Evolutionary conservation across 1,140 invertebrate species (phyloP), one percentile per base, ranked within the genome.

Genomic region (Drosophila bocqueti): DNA sequence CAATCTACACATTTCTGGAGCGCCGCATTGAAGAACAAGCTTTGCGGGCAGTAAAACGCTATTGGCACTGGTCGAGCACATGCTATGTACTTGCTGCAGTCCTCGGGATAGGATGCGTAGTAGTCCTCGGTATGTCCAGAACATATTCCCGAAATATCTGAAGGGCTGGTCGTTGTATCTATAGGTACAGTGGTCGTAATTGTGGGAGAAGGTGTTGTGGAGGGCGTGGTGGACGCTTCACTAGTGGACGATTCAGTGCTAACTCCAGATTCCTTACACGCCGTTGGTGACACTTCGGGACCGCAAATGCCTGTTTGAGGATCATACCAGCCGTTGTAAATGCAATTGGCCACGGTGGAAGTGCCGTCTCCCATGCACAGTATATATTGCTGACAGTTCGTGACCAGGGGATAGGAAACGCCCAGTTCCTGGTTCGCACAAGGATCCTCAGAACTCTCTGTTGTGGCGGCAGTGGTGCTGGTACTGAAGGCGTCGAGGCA

Each of bases 1-100:
- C 73, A 84, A 16, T 65, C 57, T 0, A 81, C 79, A 29, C 84
- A 89, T 29, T 57, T 58, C 46, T 90, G 78, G 15, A 47, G 34
- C 5, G 21, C 42, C n/a, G 72, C 66, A 24, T 58, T 89, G 26
- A 91, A 91, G 59, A 75, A 89, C 21, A 79, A 68, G 0, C 63
- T 59, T 7, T 36, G 13, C 2, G 62, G 69, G 31, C 89, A 91
- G n/a, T 85, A 75, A 43, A 91, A 91, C 2, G 89, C 89, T 40
- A 85, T 79, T 3, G 87, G 87, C 9, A 85, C 79, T 1, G 89
- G 89, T 13, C 40, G 50, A 0, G 45, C 57, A 49, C 89, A 91
- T 0, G 76, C 36, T 10, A 91, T 78, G 42, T 91, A 91, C 45
- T 91, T 91, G 6, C 62, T 65, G 54, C 89, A 91, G 24, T 80